Conservation (phyloP, 2,888 invertebrate species). For the Mesopsocus fuscifrons region DNA sequence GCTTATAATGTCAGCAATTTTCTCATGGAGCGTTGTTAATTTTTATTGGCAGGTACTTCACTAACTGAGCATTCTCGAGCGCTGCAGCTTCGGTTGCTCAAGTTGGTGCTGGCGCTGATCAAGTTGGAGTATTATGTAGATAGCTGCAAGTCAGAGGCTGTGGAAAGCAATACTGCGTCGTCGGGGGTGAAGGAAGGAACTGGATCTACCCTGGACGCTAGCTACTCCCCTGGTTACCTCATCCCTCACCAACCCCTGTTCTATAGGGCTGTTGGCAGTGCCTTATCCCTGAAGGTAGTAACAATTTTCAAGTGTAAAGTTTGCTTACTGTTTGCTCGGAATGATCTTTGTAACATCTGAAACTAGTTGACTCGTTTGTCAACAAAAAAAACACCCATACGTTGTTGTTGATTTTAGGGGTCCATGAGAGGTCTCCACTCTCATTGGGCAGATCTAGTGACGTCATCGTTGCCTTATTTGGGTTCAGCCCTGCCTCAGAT, state of each 20-base stretch:
- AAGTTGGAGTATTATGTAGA: constrained; percentile 54
- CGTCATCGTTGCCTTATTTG: constrained; percentile 61
- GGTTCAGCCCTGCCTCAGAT: constrained; percentile 56
- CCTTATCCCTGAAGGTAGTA: constrained; percentile 34
- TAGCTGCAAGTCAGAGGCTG: constrained; percentile 29
- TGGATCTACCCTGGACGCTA: constrained; percentile 24
- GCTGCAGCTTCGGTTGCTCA: constrained; percentile 44
- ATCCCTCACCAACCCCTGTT: constrained; percentile 72
- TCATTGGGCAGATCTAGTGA: constrained; percentile 60
- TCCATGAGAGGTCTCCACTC: constrained; percentile 30
- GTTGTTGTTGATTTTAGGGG: constrained; percentile 32
- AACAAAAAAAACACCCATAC: too few species aligned
- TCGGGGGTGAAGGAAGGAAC: constrained; percentile 16
- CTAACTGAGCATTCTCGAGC: constrained; percentile 44
- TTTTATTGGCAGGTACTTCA: too few species aligned
- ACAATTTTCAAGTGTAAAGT: not conserved
- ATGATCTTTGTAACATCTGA: too few species aligned
- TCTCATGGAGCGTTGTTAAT: too few species aligned
- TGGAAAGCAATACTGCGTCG: constrained; percentile 5
- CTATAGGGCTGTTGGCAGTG: constrained; percentile 54
- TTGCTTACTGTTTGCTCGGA: not conserved
- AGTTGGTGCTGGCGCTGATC: constrained; percentile 48
- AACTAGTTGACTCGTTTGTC: too few species aligned
- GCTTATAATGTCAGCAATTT: too few species aligned
- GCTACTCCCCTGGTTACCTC: constrained; percentile 40